Evolutionary conservation across 1,140 invertebrate species (phyloP), one percentile per base, ranked within the genome.

Genomic region (Ostrea edulis): DNA sequence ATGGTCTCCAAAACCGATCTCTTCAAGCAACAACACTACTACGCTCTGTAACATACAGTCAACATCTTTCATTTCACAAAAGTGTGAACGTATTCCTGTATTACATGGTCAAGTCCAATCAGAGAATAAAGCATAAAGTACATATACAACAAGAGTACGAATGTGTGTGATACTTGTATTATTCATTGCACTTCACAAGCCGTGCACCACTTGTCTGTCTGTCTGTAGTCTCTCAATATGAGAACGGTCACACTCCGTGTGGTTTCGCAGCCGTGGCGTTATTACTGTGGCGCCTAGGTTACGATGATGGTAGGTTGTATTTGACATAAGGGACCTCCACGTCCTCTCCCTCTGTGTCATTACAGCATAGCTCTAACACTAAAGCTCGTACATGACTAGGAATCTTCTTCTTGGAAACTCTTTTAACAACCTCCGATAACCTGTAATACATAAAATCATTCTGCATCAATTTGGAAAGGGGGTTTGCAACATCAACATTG

Each of bases 321-420:
- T 98, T 97, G 52, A 99, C 98, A 95, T 99, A 99, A 29, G 99
- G 99, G 82, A 99, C 98, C 95, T 99, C 99, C 22, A 99, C 98
- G 95, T 99, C 99, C 92, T 99, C 97, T 71, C 98, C 99, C 87
- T 98, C 97, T 3, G 96, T 96, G 91, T 96, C 96, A 95, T 99
- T 98, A 89, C 95, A 96, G 95, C 98, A 95, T 83, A 99, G 96
- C 95, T 99, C 99, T 93, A 99, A 98, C 12, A 99, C 99, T 51
- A 99, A 95, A 12, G 98, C 97, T 89, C 97, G 96, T 22, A 99
- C 98, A 94, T 99, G 97, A 0, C 97, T 96, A 90, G 99, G 98
- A 84, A 99, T 96, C 93, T 97, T 97, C 93, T 97, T 98, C 95
- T 99, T 99, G 0, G 98, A 99, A 0, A 99, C 98, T 89, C 97